These are phyloP conservation scores for Drosophila suboccidentalis DNA, from an alignment of 2,888 invertebrate genomes.

Conservation along the genomic window DNA sequence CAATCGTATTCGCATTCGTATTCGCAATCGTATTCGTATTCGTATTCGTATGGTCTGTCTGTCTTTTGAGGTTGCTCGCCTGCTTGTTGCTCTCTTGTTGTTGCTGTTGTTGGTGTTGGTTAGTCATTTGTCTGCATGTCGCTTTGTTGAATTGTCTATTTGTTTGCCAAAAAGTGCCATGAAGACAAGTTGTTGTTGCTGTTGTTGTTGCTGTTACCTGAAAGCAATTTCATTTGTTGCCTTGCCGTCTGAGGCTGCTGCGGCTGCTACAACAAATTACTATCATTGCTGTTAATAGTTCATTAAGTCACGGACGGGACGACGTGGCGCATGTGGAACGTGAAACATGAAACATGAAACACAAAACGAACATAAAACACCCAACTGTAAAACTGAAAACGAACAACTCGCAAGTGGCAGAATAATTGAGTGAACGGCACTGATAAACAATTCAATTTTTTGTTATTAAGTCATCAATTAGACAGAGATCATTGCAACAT, in stretches of 20 bases:
- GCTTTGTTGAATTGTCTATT: slow-evolving; percentile 80
- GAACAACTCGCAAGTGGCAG: slow-evolving; percentile 71
- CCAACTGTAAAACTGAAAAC: slow-evolving; percentile 20
- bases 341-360: slow-evolving; percentile 69
- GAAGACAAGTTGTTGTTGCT: slow-evolving; percentile 75
- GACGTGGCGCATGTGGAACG: slow-evolving; percentile 67
- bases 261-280: slow-evolving; percentile 73
- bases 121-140: slow-evolving; percentile 80
- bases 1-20: slow-evolving; percentile 27
- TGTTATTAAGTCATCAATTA: slow-evolving; percentile 80
- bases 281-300: slow-evolving; percentile 81
- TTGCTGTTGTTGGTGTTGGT: slow-evolving; percentile 32
- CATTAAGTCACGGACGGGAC: slow-evolving; percentile 77
- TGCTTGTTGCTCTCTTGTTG: slow-evolving; percentile 42
- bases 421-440: slow-evolving; percentile 80
- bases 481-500: slow-evolving; percentile 32
- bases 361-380: slow-evolving; percentile 59
- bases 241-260: slow-evolving; percentile 39
- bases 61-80: slow-evolving; percentile 10
- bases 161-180: slow-evolving; percentile 81
- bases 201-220: slow-evolving; percentile 39
- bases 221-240: slow-evolving; percentile 75
- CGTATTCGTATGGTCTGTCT: slow-evolving; percentile 18
- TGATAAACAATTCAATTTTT: slow-evolving; percentile 79
- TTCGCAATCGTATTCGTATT: slow-evolving; percentile 25